phyloP scores from a whole-genome alignment of 2,797 vertebrate species.

The Crenichthys baileyi region DNA sequence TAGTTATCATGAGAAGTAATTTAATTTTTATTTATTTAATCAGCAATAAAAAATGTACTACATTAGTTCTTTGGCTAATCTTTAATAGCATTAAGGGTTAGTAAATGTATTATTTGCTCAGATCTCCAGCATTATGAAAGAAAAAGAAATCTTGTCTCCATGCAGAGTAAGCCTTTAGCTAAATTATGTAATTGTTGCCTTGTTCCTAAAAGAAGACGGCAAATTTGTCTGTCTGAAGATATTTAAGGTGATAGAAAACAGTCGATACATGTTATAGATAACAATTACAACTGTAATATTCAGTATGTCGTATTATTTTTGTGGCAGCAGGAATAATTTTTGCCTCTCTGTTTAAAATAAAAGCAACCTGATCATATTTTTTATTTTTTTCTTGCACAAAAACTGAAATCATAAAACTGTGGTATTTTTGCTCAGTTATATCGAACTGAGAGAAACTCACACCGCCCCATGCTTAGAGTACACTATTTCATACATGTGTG shows the following conservation, averaged over 20 bases:
- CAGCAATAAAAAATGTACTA: not conserved
- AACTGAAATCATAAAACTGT: not conserved
- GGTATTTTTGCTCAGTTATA: too few relatives aligned
- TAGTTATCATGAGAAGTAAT: not conserved
- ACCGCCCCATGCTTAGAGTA: not conserved
- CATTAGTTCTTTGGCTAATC: not conserved
- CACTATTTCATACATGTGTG: too few relatives aligned
- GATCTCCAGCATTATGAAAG: not conserved
- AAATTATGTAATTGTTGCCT: not conserved
- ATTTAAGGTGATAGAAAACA: not conserved
- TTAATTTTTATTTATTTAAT: not conserved
- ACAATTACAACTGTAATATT: not conserved
- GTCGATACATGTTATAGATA: not conserved
- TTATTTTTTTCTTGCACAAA: not conserved
- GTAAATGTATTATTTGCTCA: not conserved
- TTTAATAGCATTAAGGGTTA: not conserved
- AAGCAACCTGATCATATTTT: not conserved
- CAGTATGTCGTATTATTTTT: not conserved
- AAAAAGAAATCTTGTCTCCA: not conserved
- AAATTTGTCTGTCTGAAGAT: not conserved
- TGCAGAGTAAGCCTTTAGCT: not conserved
- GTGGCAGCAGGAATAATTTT: not conserved
- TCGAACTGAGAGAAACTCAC: not conserved
- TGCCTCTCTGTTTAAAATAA: not conserved
- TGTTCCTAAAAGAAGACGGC: not conserved